phyloP scores from a whole-genome alignment of 2,113 vertebrate species.

The Canis aureus region DNA sequence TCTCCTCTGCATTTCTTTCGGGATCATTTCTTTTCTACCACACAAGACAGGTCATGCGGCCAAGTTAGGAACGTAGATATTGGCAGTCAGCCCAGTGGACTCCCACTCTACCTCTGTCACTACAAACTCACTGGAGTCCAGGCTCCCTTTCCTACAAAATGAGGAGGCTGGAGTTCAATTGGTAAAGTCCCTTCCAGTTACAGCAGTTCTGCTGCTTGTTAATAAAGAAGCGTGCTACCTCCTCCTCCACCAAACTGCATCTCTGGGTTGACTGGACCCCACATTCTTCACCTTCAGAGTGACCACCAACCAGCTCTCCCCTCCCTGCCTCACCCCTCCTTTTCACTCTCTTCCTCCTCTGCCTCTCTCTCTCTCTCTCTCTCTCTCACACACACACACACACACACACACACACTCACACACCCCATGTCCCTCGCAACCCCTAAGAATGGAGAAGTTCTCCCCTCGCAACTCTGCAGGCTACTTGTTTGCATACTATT shows the following conservation, averaged over 20 bases:
- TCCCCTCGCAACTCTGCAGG: background rate
- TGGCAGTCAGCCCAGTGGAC: background rate
- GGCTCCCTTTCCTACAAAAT: background rate
- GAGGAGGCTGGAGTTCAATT: background rate
- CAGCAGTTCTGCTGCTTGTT: background rate
- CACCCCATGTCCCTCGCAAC: background rate
- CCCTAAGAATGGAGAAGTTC: background rate
- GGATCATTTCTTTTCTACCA: background rate
- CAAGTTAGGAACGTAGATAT: accelerated
- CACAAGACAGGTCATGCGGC: background rate
- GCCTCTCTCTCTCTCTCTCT: background rate
- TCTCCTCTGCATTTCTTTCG: background rate
- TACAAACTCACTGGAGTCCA: background rate
- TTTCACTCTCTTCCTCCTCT: background rate
- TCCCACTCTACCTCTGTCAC: background rate
- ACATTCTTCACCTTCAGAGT: background rate
- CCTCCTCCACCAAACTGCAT: too few relatives aligned
- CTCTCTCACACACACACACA: too few relatives aligned
- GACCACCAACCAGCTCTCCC: background rate
- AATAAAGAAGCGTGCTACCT: background rate
- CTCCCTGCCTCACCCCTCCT: accelerated
- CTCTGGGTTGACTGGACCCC: background rate
- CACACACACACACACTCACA: too few relatives aligned
- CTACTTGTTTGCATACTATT: background rate
- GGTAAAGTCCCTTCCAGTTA: background rate